Percentiles rank a stretch among this genome's conserved stretches.
Conservation (phyloP, 1,140 invertebrate species). For the Psix sp. region DNA sequence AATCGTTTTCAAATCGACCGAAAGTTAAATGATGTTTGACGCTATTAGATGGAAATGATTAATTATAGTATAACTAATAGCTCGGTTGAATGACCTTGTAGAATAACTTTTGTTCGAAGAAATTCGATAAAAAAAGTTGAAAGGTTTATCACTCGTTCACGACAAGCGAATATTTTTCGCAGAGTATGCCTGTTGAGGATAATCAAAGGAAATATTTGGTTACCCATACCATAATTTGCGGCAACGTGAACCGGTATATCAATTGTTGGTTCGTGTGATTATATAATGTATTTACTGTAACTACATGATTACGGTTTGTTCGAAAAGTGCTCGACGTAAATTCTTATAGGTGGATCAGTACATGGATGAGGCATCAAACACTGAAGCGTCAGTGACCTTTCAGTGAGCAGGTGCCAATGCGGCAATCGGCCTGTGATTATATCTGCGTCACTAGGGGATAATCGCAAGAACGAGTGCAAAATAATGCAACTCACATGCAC, state of each 20-base stretch:
- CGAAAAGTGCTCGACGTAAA: constrained; percentile 23
- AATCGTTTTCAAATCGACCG: constrained; percentile 38
- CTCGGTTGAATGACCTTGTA: constrained; percentile 36
- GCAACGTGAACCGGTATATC: constrained; percentile 48
- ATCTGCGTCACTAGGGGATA: constrained; percentile 64
- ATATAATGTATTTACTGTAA: constrained; percentile 55
- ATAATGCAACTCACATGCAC: constrained; percentile 63
- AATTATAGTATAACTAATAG: constrained; percentile 36
- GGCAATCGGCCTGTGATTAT: constrained; percentile 67
- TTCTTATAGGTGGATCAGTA: constrained; percentile 20
- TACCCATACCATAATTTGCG: constrained; percentile 37
- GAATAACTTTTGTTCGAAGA: constrained; percentile 21
- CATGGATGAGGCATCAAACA: constrained; percentile 4
- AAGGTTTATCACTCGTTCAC: constrained; percentile 20
- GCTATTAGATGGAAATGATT: constrained; percentile 42
- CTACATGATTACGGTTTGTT: constrained; percentile 45
- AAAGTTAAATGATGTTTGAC: constrained; percentile 29
- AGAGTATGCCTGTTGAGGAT: constrained; percentile 18
- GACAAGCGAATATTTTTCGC: neutral
- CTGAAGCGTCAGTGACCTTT: constrained; percentile 60
- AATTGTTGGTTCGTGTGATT: constrained; percentile 48
- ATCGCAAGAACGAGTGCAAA: constrained; percentile 65
- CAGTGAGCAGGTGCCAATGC: constrained; percentile 69
- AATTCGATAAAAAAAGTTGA: constrained; percentile 21
- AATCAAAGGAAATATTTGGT: constrained; percentile 50